A percentile compares a stretch with the other conserved stretches of the same genome.
Conservation (phyloP, 2,888 invertebrate species). For the Tinea pellionella region DNA sequence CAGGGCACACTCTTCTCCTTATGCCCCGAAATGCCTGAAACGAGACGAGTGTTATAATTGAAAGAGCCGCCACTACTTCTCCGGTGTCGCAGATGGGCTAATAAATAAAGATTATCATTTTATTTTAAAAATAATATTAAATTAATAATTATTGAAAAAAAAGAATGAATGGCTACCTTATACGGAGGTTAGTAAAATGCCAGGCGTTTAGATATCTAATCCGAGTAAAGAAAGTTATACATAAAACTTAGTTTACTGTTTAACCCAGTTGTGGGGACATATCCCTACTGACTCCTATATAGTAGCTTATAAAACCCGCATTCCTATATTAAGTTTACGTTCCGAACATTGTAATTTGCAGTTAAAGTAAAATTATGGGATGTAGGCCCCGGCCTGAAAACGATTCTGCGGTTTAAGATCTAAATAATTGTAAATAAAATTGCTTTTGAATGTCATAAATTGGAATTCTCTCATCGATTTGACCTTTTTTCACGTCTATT, state of each 20-base stretch:
- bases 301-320: slow-evolving; percentile 15
- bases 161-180: not conserved
- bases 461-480: not conserved
- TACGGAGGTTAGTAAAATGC: slow-evolving; percentile 1
- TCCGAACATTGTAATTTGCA: slow-evolving; percentile 18
- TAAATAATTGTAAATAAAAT: slow-evolving; percentile 15
- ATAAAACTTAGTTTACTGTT: slow-evolving; percentile 42
- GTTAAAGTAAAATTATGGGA: slow-evolving; percentile 16
- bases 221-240: slow-evolving; percentile 32
- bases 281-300: not conserved
- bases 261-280: slow-evolving; percentile 31
- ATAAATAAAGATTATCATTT: no score
- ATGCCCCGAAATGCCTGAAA: no score
- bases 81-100: no score
- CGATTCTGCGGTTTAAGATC: slow-evolving; percentile 13
- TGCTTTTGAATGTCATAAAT: slow-evolving; percentile 15
- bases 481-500: no score
- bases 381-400: slow-evolving; percentile 12
- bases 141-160: no score
- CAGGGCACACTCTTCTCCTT: no score
- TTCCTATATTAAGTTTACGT: slow-evolving; percentile 9
- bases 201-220: slow-evolving; percentile 38
- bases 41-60: no score
- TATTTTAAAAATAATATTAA: no score
- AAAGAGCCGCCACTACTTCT: no score